Conservation (phyloP, 2,888 invertebrate genomes). For the Chymomyza procnemis region DNA sequence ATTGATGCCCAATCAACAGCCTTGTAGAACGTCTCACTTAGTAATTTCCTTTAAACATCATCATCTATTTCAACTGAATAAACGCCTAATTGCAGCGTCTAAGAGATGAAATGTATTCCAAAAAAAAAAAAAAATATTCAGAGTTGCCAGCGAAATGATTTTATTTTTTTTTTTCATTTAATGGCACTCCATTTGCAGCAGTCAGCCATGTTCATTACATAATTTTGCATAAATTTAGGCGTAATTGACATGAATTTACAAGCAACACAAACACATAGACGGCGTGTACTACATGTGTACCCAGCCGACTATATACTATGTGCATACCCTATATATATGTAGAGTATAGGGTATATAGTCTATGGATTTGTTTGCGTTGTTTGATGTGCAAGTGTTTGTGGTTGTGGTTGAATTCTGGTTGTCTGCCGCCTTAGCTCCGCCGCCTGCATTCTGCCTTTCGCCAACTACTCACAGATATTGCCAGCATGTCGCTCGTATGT, state of each 20-base stretch:
- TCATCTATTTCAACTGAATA: slow-evolving; percentile 27
- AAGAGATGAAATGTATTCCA: too few relatives aligned
- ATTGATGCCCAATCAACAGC: not conserved
- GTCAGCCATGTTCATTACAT: slow-evolving; percentile 30
- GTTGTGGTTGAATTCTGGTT: not conserved
- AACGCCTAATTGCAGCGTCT: slow-evolving; percentile 22
- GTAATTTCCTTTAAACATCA: slow-evolving; percentile 31
- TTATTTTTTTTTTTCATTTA: too few relatives aligned
- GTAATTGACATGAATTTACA: slow-evolving; percentile 19
- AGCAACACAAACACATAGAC: slow-evolving; percentile 9
- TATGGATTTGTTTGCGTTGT: not conserved
- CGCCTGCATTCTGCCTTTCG: not conserved
- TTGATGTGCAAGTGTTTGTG: not conserved
- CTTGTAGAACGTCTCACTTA: not conserved
- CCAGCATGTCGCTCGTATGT: slow-evolving; percentile 35
- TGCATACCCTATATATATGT: too few relatives aligned
- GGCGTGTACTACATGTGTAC: not conserved
- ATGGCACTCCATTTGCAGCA: not conserved
- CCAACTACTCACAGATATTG: not conserved
- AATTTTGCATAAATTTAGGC: slow-evolving; percentile 49
- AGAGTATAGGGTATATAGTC: too few relatives aligned
- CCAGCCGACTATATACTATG: too few relatives aligned
- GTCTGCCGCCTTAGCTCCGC: not conserved
- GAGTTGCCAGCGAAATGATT: not conserved
- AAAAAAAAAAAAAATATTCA: slow-evolving; percentile 8